A percentile compares a stretch with the other conserved stretches of the same genome.
These are phyloP conservation scores for Zaprionus tsacasi DNA, from an alignment of 1,140 invertebrate genomes.

Conservation along the genomic window DNA sequence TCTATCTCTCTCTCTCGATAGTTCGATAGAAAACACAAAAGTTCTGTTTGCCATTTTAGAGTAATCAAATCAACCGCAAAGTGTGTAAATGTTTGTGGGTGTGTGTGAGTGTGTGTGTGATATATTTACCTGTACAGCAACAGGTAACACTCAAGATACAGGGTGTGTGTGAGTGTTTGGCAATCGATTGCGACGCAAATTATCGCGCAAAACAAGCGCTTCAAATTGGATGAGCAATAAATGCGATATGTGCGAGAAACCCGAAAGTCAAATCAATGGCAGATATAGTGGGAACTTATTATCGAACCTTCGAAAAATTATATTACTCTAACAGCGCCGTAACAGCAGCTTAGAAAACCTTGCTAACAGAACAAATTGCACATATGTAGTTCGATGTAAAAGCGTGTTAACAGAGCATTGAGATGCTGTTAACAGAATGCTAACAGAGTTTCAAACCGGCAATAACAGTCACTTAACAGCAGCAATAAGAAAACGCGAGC, in stretches of 20 bases:
- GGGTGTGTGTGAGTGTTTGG: neutral
- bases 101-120: neutral
- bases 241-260: neutral
- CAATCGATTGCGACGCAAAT: neutral
- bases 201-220: constrained; percentile 6
- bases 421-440: too few species aligned
- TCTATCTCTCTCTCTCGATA: neutral
- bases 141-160: constrained; percentile 5
- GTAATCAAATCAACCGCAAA: constrained; percentile 13
- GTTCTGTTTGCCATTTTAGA: constrained; percentile 12
- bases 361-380: too few species aligned
- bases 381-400: too few species aligned
- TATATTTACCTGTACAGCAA: constrained; percentile 1
- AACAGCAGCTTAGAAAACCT: neutral
- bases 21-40: constrained; percentile 8
- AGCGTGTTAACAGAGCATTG: too few species aligned
- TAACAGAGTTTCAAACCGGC: neutral
- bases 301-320: too few species aligned
- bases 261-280: constrained; percentile 21
- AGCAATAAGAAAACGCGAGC: too few species aligned
- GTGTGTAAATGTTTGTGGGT: neutral
- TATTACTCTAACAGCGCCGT: neutral
- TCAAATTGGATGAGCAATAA: constrained; percentile 4
- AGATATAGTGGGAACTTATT: neutral
- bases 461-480: neutral